Percentiles rank a stretch among this genome's conserved stretches.
Evolutionary conservation across 1,140 invertebrate species (phyloP).

Genomic region (Pachyrhynchus sulphureomaculatus): DNA sequence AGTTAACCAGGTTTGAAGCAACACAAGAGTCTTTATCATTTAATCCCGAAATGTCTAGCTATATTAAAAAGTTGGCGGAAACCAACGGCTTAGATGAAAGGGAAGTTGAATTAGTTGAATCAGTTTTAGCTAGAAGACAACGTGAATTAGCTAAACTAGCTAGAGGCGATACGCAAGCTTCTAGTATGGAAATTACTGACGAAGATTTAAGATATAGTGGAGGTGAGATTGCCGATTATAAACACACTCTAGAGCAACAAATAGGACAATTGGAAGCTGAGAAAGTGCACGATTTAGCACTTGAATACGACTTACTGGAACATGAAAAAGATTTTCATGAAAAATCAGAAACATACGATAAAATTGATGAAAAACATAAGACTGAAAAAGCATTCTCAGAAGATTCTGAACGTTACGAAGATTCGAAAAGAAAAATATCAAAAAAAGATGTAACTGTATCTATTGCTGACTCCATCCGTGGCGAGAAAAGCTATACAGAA

Average conservation of each 20-base stretch:
- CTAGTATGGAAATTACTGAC: slow-evolving; percentile 68
- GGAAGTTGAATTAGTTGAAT: slow-evolving; percentile 54
- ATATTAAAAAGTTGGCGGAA: slow-evolving; percentile 53
- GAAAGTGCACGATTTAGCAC: slow-evolving; percentile 67
- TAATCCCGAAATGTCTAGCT: slow-evolving; percentile 50
- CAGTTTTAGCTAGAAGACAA: slow-evolving; percentile 54
- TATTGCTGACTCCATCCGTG: slow-evolving; percentile 36
- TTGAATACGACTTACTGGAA: slow-evolving; percentile 30
- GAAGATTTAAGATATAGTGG: slow-evolving; percentile 66
- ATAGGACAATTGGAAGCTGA: slow-evolving; percentile 54
- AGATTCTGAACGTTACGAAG: slow-evolving; percentile 44
- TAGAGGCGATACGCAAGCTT: slow-evolving; percentile 59
- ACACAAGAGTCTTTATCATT: slow-evolving; percentile 10
- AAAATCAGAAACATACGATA: slow-evolving; percentile 43
- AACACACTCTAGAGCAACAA: slow-evolving; percentile 56
- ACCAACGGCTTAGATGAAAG: slow-evolving; percentile 53
- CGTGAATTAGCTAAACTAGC: slow-evolving; percentile 52
- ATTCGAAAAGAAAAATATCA: slow-evolving; percentile 18
- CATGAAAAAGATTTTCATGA: slow-evolving; percentile 31
- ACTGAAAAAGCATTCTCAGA: slow-evolving; percentile 32
- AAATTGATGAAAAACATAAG: slow-evolving; percentile 40
- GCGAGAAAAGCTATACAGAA: slow-evolving; percentile 39
- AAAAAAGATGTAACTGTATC: slow-evolving; percentile 37
- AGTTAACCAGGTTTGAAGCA: slow-evolving; percentile 6
- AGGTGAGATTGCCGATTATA: slow-evolving; percentile 62